Conservation (phyloP, 2,113 vertebrate species). For the Xiphophorus couchianus region DNA sequence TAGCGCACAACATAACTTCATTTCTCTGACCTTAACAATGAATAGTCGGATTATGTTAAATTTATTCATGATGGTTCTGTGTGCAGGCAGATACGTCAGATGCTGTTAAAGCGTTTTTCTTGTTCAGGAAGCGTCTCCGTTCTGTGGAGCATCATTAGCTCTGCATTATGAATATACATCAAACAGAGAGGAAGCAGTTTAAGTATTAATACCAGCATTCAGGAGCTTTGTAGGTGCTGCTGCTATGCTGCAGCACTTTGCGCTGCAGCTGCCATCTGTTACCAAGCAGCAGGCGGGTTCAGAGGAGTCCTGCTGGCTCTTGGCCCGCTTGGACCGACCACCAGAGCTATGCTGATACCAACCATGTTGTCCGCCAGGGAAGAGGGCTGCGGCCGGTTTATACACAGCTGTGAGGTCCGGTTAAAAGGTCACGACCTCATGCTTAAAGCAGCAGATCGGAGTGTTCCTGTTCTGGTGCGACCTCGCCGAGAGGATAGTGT, state of each 20-base stretch:
- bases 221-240: slow-evolving; percentile 40
- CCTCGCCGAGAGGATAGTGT: not conserved
- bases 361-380: slow-evolving; percentile 19
- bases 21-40: too few species aligned
- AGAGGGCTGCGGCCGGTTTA: slow-evolving; percentile 28
- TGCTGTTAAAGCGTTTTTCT: not conserved
- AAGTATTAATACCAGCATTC: slow-evolving; percentile 70
- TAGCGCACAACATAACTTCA: too few species aligned
- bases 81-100: not conserved
- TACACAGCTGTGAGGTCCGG: slow-evolving; percentile 38
- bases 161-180: slow-evolving; percentile 48
- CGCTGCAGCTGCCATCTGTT: slow-evolving; percentile 59
- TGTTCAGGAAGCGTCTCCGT: slow-evolving; percentile 18
- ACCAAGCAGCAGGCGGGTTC: slow-evolving; percentile 32
- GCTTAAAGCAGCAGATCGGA: slow-evolving; percentile 30
- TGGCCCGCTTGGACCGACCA: slow-evolving; percentile 30
- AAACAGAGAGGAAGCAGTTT: slow-evolving; percentile 37
- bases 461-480: slow-evolving; percentile 20
- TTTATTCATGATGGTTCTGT: not conserved
- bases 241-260: slow-evolving; percentile 51
- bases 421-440: slow-evolving; percentile 52
- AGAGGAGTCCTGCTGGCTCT: slow-evolving; percentile 34
- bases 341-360: slow-evolving; percentile 35
- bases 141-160: slow-evolving; percentile 36
- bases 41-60: too few species aligned